Evolutionary conservation across 2,113 vertebrate genomes (phyloP).

Genomic region (Microtus montanus): DNA sequence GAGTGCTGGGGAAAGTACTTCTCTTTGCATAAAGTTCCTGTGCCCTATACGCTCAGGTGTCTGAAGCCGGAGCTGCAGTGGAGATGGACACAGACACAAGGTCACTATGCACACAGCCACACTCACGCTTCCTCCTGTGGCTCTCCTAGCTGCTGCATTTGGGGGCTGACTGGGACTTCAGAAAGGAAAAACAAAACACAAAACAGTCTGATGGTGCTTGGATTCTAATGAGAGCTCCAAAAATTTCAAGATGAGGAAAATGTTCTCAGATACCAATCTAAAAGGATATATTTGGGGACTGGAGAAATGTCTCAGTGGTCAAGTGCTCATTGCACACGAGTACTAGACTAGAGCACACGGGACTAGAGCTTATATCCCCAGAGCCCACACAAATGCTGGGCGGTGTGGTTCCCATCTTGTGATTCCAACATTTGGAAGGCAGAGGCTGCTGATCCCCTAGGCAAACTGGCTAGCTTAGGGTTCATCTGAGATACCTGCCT

Average conservation of each 20-base stretch:
- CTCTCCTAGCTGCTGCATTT: background rate
- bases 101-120: background rate
- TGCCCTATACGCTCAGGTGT: background rate
- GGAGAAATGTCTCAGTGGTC: background rate
- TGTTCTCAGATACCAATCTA: slow-evolving; percentile 32
- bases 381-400: background rate
- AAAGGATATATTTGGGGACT: slow-evolving; percentile 1
- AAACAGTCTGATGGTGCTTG: slow-evolving; percentile 15
- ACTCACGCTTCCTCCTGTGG: background rate
- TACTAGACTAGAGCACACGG: too few species aligned
- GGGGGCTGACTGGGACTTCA: background rate
- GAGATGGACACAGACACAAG: background rate
- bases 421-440: background rate
- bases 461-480: background rate
- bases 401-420: background rate
- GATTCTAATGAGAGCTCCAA: slow-evolving; percentile 29
- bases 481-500: background rate
- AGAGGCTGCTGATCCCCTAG: background rate
- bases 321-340: background rate
- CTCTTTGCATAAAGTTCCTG: background rate
- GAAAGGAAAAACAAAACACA: background rate
- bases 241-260: slow-evolving; percentile 42
- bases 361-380: background rate
- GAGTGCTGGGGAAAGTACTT: background rate
- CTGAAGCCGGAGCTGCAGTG: background rate